Evolutionary conservation across 1,140 invertebrate species (phyloP).

Genomic region (Ips typographus): DNA sequence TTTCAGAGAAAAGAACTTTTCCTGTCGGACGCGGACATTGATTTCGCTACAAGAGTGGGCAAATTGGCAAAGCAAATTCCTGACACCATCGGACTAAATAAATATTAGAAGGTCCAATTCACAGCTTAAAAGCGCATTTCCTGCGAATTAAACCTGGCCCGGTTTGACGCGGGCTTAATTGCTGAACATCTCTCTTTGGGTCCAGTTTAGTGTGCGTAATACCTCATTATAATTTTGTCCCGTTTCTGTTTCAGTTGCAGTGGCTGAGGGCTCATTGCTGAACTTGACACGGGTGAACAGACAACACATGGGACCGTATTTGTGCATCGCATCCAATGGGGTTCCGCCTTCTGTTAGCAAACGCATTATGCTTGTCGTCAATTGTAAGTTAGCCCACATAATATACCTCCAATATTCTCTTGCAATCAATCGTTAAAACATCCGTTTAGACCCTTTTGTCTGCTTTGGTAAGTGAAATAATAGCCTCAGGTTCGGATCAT

Average conservation of each 20-base stretch:
- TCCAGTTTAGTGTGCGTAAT: conserved; percentile 16
- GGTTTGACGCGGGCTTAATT: conserved; percentile 25
- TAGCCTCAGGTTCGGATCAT: no score
- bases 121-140: conserved; percentile 21
- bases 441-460: no score
- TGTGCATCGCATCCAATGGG: conserved; percentile 86
- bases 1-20: no score
- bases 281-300: conserved; percentile 80
- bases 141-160: conserved; percentile 17
- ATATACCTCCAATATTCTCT: not conserved
- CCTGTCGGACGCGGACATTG: no score
- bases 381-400: conserved; percentile 67
- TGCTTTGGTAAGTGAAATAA: no score
- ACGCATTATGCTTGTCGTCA: conserved; percentile 81
- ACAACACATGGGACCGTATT: conserved; percentile 84
- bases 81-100: conserved; percentile 12
- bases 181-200: conserved; percentile 9
- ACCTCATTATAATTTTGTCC: conserved; percentile 28
- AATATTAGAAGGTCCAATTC: conserved; percentile 19
- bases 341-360: conserved; percentile 87
- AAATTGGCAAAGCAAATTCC: conserved; percentile 4
- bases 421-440: not conserved
- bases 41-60: not conserved
- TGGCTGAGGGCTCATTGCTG: conserved; percentile 72
- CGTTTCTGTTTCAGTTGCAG: conserved; percentile 59